Conservation (phyloP, 2,797 vertebrate genomes). For the Gephyroberyx darwinii region DNA sequence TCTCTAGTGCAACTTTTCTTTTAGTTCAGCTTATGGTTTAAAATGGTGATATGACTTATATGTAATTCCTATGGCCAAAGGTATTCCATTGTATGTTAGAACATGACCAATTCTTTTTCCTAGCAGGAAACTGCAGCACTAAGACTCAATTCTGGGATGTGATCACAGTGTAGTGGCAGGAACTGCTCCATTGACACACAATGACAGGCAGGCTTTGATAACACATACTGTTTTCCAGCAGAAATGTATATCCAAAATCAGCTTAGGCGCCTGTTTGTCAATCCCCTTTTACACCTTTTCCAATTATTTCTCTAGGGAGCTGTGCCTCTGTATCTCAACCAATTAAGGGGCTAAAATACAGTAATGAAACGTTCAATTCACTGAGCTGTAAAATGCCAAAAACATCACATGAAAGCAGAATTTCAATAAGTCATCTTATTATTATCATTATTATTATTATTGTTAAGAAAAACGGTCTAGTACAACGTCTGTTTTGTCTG, state of each 20-base stretch:
- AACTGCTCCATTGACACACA: constrained; percentile 1
- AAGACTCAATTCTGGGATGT: constrained; percentile 20
- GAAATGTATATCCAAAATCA: background rate
- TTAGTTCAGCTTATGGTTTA: constrained; percentile 14
- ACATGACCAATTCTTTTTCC: constrained; percentile 9
- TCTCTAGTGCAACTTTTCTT: constrained; percentile 26
- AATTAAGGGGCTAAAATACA: background rate
- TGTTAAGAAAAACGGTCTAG: background rate
- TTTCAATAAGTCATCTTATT: too few species aligned
- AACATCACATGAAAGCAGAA: background rate
- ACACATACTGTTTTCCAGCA: background rate
- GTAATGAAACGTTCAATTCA: background rate
- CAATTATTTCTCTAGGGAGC: background rate
- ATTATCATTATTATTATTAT: background rate
- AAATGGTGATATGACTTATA: background rate
- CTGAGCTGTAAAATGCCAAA: background rate
- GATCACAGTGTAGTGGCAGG: background rate
- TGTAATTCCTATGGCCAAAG: background rate
- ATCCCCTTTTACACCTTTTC: background rate
- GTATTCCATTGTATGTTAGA: background rate
- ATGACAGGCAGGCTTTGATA: background rate
- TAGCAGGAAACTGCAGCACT: background rate
- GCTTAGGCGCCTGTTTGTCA: too few species aligned
- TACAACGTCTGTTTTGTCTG: background rate
- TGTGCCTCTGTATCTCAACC: background rate